phyloP scores from a whole-genome alignment of 1,140 invertebrate species.

The Caerostris extrusa region DNA sequence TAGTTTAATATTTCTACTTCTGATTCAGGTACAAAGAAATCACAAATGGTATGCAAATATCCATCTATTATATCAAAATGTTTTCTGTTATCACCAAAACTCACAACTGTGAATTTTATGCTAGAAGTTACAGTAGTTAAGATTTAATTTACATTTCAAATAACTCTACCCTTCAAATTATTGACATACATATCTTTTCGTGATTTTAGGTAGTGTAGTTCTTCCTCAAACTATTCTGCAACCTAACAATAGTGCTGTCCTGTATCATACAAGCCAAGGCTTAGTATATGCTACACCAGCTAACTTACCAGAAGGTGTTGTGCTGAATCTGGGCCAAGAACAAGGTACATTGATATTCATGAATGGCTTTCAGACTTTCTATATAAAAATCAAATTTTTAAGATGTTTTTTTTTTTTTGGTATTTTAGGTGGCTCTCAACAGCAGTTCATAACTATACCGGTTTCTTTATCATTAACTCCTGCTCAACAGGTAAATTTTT shows the following conservation, averaged over 20 bases:
- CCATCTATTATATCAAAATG: no score
- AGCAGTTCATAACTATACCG: constrained; percentile 74
- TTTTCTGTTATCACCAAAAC: no score
- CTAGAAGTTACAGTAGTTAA: no score
- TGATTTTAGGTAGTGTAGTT: constrained; percentile 65
- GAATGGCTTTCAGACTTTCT: not conserved
- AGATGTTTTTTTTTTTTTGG: not conserved
- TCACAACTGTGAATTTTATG: no score
- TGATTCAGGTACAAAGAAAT: no score
- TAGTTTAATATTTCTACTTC: no score
- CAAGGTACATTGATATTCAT: constrained; percentile 45
- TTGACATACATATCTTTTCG: no score
- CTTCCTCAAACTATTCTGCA: constrained; percentile 71
- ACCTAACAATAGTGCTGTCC: constrained; percentile 60
- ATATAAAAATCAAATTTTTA: not conserved
- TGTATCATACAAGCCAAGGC: constrained; percentile 73
- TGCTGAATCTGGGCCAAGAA: constrained; percentile 71
- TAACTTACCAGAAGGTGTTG: constrained; percentile 71
- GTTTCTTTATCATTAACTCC: constrained; percentile 69
- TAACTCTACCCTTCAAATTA: no score
- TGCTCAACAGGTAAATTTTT: constrained; percentile 65
- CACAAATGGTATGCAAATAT: no score
- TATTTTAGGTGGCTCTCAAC: constrained; percentile 66
- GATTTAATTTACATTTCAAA: no score
- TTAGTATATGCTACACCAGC: constrained; percentile 72